Evolutionary conservation across 2,113 vertebrate species (phyloP).

Genomic region (Neolamprologus modestus): DNA sequence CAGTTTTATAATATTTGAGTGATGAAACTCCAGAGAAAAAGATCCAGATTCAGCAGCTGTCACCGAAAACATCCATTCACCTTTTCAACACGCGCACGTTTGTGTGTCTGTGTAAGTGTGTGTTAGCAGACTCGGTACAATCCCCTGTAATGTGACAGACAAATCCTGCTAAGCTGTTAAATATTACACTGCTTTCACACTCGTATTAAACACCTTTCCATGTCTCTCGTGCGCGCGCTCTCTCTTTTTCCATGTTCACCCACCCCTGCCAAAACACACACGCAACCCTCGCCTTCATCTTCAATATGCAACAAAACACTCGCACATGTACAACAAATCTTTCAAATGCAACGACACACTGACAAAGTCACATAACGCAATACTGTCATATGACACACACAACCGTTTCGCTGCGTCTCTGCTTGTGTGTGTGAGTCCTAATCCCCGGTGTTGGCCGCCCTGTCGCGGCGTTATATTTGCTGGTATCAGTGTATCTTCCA

Average conservation of each 20-base stretch:
- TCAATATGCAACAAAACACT: conserved; percentile 31
- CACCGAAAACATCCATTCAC: conserved; percentile 6
- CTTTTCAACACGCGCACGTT: neutral
- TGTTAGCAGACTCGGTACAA: conserved; percentile 18
- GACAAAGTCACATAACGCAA: neutral
- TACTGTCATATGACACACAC: neutral
- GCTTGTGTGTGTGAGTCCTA: conserved; percentile 4
- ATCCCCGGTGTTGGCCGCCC: conserved; percentile 39
- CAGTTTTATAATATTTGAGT: neutral
- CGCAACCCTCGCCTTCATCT: conserved; percentile 10
- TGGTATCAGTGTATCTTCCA: conserved; percentile 47
- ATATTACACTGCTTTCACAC: conserved; percentile 62
- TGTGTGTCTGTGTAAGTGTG: neutral
- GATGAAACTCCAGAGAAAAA: neutral
- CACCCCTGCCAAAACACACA: neutral
- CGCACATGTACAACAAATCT: conserved; percentile 25
- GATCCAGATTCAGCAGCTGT: conserved; percentile 12
- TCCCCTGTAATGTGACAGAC: conserved; percentile 60
- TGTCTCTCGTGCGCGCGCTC: neutral
- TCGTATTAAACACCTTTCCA: conserved; percentile 53
- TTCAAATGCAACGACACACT: conserved; percentile 14
- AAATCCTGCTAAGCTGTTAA: conserved; percentile 65
- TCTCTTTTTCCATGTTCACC: neutral
- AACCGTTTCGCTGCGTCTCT: neutral
- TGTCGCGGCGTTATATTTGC: conserved; percentile 42